These are phyloP conservation scores for Ceryle rudis DNA, from an alignment of 2,797 vertebrate species.

Conservation along the genomic window DNA sequence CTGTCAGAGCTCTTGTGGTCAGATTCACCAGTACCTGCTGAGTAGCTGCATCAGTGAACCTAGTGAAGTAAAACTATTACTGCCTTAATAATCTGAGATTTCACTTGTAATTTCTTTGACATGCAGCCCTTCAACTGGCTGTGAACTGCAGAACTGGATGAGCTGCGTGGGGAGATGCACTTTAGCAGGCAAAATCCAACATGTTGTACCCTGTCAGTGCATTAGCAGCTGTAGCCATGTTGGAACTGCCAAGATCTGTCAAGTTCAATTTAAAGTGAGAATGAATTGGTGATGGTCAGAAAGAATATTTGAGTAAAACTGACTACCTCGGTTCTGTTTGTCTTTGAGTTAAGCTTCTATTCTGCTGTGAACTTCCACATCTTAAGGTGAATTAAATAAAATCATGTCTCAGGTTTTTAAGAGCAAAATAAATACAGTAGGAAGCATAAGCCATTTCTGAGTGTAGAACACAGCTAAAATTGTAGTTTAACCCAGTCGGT, in stretches of 20 bases:
- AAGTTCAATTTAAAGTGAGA: neutral
- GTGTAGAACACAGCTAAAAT: neutral
- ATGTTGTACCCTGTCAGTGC: neutral
- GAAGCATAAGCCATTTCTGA: slow-evolving; percentile 68
- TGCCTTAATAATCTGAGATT: slow-evolving; percentile 62
- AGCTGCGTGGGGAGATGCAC: neutral
- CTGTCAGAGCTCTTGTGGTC: neutral
- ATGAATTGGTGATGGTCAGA: neutral
- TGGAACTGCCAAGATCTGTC: neutral
- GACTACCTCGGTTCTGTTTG: slow-evolving; percentile 70
- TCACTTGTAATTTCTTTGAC: neutral
- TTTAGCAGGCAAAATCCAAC: neutral
- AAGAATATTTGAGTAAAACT: neutral
- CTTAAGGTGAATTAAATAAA: slow-evolving; percentile 14
- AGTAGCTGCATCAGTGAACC: slow-evolving; percentile 12
- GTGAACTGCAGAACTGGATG: neutral
- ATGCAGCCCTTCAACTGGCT: neutral
- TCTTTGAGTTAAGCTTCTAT: slow-evolving; percentile 29
- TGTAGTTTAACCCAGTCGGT: slow-evolving; percentile 1
- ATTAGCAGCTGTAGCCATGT: neutral
- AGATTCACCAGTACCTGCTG: neutral
- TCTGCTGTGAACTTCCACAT: slow-evolving; percentile 10
- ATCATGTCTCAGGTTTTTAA: slow-evolving; percentile 68
- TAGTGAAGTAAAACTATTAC: slow-evolving; percentile 37
- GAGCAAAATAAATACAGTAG: slow-evolving; percentile 43